Conservation (phyloP, 92 coral and sea anemone species). For the Heliopora coerulea region DNA sequence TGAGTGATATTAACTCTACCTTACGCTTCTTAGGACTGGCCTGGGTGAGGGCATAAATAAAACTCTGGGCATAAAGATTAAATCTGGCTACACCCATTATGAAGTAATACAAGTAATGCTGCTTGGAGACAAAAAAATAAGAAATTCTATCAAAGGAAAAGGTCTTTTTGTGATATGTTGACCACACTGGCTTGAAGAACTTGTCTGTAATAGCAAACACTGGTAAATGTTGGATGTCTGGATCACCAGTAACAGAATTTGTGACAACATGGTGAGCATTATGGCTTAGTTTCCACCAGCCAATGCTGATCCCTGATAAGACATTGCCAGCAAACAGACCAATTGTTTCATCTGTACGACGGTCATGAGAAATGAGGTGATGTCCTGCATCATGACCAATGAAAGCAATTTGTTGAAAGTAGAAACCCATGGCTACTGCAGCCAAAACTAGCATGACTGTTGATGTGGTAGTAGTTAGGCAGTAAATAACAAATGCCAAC, state of each 20-base stretch:
- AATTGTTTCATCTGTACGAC: slow-evolving; percentile 60
- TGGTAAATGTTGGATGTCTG: slow-evolving; percentile 97
- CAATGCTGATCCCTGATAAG: slow-evolving; percentile 89
- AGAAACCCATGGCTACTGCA: slow-evolving; percentile 71
- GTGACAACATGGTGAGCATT: slow-evolving; percentile 98
- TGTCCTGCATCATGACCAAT: slow-evolving; percentile 96
- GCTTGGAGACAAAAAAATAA: slow-evolving; percentile 78
- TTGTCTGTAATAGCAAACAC: slow-evolving; percentile 93
- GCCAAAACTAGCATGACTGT: slow-evolving; percentile 61
- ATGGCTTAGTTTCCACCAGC: slow-evolving; percentile 98
- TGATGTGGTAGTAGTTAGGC: slow-evolving; percentile 70
- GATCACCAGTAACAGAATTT: slow-evolving; percentile 94
- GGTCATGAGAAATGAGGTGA: slow-evolving; percentile 78
- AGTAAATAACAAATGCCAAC: slow-evolving; percentile 67
- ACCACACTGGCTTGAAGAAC: slow-evolving; percentile 86
- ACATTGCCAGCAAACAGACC: slow-evolving; percentile 88
- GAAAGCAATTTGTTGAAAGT: slow-evolving; percentile 98
- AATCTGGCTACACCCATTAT: slow-evolving; percentile 95
- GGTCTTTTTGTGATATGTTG: slow-evolving; percentile 74
- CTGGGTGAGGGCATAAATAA: slow-evolving; percentile 66
- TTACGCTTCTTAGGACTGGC: slow-evolving; percentile 57
- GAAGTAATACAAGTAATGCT: slow-evolving; percentile 75
- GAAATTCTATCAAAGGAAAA: slow-evolving; percentile 75
- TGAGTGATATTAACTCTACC: slow-evolving; percentile 69
- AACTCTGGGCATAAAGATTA: slow-evolving; percentile 82